Base-by-base conservation (phyloP, 2,797 vertebrate genomes). In the Huso huso region DNA sequence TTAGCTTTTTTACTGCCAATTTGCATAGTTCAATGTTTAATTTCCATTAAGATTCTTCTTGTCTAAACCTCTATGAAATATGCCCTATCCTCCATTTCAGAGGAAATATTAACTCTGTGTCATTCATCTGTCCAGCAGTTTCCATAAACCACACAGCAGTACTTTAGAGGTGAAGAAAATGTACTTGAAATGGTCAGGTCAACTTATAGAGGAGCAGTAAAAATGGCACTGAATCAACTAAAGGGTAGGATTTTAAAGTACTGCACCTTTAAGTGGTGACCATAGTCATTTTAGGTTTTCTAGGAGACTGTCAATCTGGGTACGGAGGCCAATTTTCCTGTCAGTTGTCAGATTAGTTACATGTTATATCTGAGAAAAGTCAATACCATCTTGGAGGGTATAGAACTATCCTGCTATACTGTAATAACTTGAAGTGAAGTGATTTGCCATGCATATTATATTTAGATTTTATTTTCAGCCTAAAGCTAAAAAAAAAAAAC, bases 331-430 rank as follows among this genome's bases (percentile, higher is more conserved):
- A 76, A 82, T 79, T 79, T 79, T 77, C 76, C 70, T 85, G 83
- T 85, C 85, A 87, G 82, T 80, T 88, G 85, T 86, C 84, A 83
- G 82, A 76, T 70, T 68, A 77, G 81, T 88, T 86, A 86, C 70
- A 62, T 58, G 2, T 63, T 71, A 64, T 65, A 64, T 48, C 6
- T 73, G 76, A 79, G 79, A 66, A 78, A 69, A 72, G 74, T 75
- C 78, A 79, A 37, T 37, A 37, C 37, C 5, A 1, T 37, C 37
- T 37, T 37, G 37, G 5, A 37, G 37, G 18, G 18, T 18, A 18
- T 18, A 18, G 18, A 18, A 18, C 18, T 18, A 18, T 18, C 1
- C 18, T 18, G 18, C 1, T 18, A 18, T 18, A 18, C 18, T 18
- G 18, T 18, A 18, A 18, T 18, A 18, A 18, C 18, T 18, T 18